Evolutionary conservation across 1,140 invertebrate genomes (phyloP), one percentile per base, ranked within the genome.

Genomic region (Brachionus rubens): DNA sequence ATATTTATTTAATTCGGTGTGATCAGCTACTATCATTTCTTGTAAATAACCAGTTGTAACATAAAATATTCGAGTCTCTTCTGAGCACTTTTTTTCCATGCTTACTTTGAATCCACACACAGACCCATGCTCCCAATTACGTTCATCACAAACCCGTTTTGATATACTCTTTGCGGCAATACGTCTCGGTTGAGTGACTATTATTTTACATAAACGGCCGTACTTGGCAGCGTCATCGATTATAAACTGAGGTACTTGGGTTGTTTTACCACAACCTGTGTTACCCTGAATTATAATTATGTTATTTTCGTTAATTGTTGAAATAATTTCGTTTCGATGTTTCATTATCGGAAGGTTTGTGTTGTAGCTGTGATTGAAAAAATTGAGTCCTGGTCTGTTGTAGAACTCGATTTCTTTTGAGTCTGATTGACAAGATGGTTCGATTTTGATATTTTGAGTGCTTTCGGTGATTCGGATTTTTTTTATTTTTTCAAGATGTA

Each of bases 251-350:
- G 84, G 83, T 24, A 84, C 80, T 78, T 85, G 80, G 24, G 84
- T 83, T 67, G 84, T 84, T 79, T 85, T 82, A 6, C 84, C 80
- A 65, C 80, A 81, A 10, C 83, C 83, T 19, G 83, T 84, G 0
- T 94, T 92, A 6, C 92, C 75, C 46, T 72, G 68, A 30, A 72
- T 54, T 50, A 72, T 72, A 7, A 72, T 14, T 1, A 72, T 54
- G 30, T 72, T 72, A 36, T 52, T 33, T 3, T 40, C 24, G 7
- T 21, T 16, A 10, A 72, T 40, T 14, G 21, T 40, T 40, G 24
- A 12, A 2, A 72, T 12, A n/a, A 72, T 48, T 41, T 72, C 46
- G n/a, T 72, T 46, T 26, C 26, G 21, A 10, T 40, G 19, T 16
- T 50, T 7, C 4, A 72, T 50, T 19, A 72, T 72, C 3, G 68